phyloP scores from a whole-genome alignment of 2,888 invertebrate genomes.

The Ditylenchus weischeri region DNA sequence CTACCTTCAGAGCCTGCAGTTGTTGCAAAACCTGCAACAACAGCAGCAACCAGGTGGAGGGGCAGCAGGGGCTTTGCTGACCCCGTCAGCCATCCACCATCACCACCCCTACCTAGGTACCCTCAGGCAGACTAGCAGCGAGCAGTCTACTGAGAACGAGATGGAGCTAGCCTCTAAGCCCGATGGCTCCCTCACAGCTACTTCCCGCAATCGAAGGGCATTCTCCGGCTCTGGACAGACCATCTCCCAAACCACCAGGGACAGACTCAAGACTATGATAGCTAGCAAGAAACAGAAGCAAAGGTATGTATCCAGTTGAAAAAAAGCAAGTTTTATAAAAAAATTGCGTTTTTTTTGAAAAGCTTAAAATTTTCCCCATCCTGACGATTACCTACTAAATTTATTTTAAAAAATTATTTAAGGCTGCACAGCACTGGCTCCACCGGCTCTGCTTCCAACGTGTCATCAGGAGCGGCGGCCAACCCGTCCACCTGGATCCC shows the following conservation, averaged over 20 bases:
- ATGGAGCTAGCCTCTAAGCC: not conserved
- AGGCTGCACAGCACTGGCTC: conserved; percentile 28
- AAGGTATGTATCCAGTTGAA: not conserved
- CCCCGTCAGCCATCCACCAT: conserved; percentile 9
- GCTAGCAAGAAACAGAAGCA: conserved; percentile 45
- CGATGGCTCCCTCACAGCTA: conserved; percentile 9
- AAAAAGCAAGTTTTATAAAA: no score
- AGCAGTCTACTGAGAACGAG: conserved; percentile 31
- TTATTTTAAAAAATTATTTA: no score
- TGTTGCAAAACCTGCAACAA: conserved; percentile 23
- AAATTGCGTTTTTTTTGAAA: no score
- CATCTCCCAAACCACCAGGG: conserved; percentile 55
- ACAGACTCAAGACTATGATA: conserved; percentile 56
- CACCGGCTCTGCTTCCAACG: conserved; percentile 27
- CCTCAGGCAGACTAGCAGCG: conserved; percentile 29
- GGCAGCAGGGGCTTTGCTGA: not conserved
- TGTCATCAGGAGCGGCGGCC: conserved; percentile 18
- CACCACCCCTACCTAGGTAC: conserved; percentile 20
- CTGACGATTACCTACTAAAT: no score
- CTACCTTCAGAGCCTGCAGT: conserved; percentile 31
- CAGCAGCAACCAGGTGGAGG: conserved; percentile 13
- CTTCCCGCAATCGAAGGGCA: conserved; percentile 37
- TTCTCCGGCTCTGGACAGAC: conserved; percentile 51
- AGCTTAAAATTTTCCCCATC: no score
- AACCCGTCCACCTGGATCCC: conserved; percentile 14